phyloP scores from a whole-genome alignment of 2,797 vertebrate genomes.

The Trachops cirrhosus region DNA sequence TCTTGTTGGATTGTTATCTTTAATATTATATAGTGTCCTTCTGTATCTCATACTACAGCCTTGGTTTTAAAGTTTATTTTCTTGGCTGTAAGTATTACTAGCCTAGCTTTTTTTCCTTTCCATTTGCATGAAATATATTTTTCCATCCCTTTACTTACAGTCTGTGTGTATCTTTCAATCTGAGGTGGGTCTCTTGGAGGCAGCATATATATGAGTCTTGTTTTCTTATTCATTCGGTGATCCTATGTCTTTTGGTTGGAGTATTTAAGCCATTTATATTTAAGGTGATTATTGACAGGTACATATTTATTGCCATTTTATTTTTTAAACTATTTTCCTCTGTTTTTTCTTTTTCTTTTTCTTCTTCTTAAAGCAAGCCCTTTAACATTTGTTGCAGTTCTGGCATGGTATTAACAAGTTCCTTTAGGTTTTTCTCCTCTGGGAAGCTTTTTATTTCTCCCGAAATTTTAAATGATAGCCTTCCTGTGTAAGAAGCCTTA shows the following conservation, averaged over 20 bases:
- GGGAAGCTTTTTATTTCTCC: background rate
- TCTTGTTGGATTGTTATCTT: background rate
- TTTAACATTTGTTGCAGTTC: background rate
- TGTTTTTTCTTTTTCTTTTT: background rate
- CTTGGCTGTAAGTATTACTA: background rate
- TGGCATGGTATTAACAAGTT: background rate
- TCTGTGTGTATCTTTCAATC: background rate
- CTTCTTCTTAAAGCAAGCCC: background rate
- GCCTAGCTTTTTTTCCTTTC: background rate
- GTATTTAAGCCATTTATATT: background rate
- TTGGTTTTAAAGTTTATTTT: background rate
- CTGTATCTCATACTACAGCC: background rate
- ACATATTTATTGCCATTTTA: background rate
- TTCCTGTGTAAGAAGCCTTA: background rate
- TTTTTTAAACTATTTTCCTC: background rate
- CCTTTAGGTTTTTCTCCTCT: background rate
- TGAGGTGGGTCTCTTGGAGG: background rate
- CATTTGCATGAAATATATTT: background rate
- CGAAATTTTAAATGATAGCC: background rate
- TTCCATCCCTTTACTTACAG: background rate
- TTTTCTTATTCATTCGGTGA: background rate
- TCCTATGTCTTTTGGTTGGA: background rate
- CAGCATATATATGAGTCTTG: background rate
- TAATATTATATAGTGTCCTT: background rate
- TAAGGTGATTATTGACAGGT: background rate